Conservation (phyloP, 1,140 invertebrate species). For the Pseudomyrmex cubaensis region DNA sequence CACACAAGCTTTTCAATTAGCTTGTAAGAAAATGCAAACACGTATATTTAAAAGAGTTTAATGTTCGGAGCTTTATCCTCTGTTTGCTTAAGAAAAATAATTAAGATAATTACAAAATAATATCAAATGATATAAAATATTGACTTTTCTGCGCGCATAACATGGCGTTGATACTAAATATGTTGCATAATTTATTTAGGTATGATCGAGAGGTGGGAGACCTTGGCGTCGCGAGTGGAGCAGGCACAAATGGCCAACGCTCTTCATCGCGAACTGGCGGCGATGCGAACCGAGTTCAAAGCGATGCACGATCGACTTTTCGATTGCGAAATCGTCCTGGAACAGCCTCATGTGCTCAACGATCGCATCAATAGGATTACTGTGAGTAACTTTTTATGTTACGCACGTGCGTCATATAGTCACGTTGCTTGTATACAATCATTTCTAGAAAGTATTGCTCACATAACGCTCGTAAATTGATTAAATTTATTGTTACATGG, state of each 20-base stretch:
- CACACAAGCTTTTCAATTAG: too few species aligned
- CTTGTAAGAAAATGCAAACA: neutral
- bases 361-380: conserved; percentile 85
- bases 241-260: conserved; percentile 84
- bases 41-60: neutral
- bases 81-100: neutral
- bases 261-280: conserved; percentile 84
- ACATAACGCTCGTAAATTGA: neutral
- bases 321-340: conserved; percentile 79
- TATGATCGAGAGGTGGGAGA: conserved; percentile 87
- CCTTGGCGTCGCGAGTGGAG: conserved; percentile 84
- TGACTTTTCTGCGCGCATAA: neutral
- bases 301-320: conserved; percentile 79
- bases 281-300: conserved; percentile 81
- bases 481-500: neutral
- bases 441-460: neutral
- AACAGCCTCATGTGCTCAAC: conserved; percentile 84
- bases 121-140: neutral
- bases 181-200: conserved; percentile 80
- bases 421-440: neutral
- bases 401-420: conserved; percentile 10
- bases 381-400: conserved; percentile 80
- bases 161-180: neutral
- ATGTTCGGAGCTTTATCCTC: neutral
- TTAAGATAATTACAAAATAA: neutral